Evolutionary conservation across 2,797 vertebrate species (phyloP).

Genomic region (Siniperca scherzeri): DNA sequence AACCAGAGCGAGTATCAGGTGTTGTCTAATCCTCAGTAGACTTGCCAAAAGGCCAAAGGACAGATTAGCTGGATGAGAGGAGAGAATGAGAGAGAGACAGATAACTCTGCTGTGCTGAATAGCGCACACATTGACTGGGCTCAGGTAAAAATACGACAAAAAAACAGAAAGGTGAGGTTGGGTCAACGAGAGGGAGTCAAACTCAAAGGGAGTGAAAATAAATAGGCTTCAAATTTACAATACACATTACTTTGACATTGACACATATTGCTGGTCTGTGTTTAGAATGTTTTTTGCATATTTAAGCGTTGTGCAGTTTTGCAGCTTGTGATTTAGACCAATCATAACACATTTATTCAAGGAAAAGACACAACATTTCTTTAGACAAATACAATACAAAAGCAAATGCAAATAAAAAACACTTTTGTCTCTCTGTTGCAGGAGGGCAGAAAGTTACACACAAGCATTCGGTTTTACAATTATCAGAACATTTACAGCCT

Average conservation of each 20-base stretch:
- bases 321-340: not conserved
- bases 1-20: conserved; percentile 70
- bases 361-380: not conserved
- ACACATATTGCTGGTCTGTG: not conserved
- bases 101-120: conserved; percentile 39
- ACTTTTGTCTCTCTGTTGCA: not conserved
- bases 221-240: not conserved
- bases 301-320: not conserved
- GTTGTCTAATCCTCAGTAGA: conserved; percentile 71
- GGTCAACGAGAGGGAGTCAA: conserved; percentile 5
- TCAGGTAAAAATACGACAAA: conserved; percentile 10
- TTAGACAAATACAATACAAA: not conserved
- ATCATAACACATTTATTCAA: not conserved
- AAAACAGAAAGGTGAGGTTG: conserved; percentile 7
- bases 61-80: conserved; percentile 76
- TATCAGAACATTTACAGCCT: not conserved
- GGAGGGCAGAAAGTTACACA: not conserved
- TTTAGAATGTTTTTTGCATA: not conserved
- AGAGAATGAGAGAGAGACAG: conserved; percentile 65
- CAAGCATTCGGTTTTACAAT: no score
- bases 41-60: conserved; percentile 71
- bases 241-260: not conserved
- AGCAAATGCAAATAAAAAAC: not conserved
- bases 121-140: conserved; percentile 8
- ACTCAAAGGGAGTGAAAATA: not conserved